A percentile compares a stretch with the other conserved stretches of the same genome.
Conservation (phyloP, 1,140 invertebrate genomes). For the Drosophila truncata region DNA sequence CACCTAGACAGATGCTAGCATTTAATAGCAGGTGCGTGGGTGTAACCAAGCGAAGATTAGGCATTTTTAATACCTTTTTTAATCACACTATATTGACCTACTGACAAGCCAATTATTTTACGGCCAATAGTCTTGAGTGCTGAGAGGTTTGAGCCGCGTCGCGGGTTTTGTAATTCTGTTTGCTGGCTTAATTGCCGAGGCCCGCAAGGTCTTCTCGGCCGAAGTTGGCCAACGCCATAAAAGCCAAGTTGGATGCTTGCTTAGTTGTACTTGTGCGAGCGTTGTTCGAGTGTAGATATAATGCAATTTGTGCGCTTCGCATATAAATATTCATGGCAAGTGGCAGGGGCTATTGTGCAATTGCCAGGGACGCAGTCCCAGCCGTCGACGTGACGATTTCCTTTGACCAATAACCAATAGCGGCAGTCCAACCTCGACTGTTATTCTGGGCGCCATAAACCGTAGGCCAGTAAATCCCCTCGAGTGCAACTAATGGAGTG, state of each 20-base stretch:
- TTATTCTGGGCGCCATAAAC: conserved; percentile 28
- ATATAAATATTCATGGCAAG: conserved; percentile 70
- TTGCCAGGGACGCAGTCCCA: conserved; percentile 44
- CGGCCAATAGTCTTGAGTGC: conserved; percentile 25
- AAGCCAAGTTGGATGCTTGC: conserved; percentile 47
- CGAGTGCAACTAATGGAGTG: conserved; percentile 32
- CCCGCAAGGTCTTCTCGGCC: conserved; percentile 70
- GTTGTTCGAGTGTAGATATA: neutral
- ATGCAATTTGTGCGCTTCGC: conserved; percentile 48
- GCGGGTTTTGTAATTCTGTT: conserved; percentile 45
- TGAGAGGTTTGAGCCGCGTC: neutral
- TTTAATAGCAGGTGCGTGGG: conserved; percentile 15
- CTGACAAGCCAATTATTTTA: conserved; percentile 41
- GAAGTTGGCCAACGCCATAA: conserved; percentile 71
- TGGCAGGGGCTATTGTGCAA: conserved; percentile 56
- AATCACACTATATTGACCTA: conserved; percentile 35
- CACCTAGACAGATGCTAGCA: neutral
- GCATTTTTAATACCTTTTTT: conserved; percentile 16
- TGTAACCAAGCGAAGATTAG: conserved; percentile 4
- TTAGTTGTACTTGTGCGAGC: conserved; percentile 9
- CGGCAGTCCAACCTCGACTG: conserved; percentile 31
- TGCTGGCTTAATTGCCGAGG: conserved; percentile 49
- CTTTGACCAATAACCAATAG: conserved; percentile 35
- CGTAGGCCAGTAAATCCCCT: conserved; percentile 11
- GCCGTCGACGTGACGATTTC: conserved; percentile 46